phyloP scores from a whole-genome alignment of 2,888 invertebrate genomes.

The Xestia rhomboidea region DNA sequence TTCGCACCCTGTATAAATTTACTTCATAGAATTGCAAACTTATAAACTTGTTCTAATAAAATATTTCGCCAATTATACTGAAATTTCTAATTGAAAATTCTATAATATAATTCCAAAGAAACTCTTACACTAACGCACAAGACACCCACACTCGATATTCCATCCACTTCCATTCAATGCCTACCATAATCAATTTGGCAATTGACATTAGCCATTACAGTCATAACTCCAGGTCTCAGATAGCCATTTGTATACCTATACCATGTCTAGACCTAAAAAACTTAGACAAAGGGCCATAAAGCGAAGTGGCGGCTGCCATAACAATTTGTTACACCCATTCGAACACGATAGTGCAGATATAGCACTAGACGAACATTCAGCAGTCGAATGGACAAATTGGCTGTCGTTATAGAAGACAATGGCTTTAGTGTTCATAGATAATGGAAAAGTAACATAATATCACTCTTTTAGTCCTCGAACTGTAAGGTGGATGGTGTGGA shows the following conservation, averaged over 20 bases:
- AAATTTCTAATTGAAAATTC: too few relatives aligned
- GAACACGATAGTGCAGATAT: slow-evolving; percentile 33
- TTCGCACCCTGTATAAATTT: too few relatives aligned
- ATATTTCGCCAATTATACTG: neutral
- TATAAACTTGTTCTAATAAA: neutral
- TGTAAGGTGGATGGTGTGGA: too few relatives aligned
- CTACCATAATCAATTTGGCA: slow-evolving; percentile 20
- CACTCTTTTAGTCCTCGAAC: neutral
- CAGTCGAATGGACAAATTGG: slow-evolving; percentile 61
- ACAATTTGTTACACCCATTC: slow-evolving; percentile 52
- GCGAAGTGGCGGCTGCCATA: slow-evolving; percentile 47
- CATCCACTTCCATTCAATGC: slow-evolving; percentile 19
- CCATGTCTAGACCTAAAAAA: slow-evolving; percentile 59
- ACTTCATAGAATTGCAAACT: neutral
- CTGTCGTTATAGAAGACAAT: slow-evolving; percentile 18
- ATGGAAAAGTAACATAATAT: neutral
- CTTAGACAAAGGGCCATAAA: slow-evolving; percentile 65
- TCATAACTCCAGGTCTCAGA: slow-evolving; percentile 34
- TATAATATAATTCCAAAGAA: neutral
- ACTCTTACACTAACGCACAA: neutral
- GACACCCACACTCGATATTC: neutral
- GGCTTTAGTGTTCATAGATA: neutral
- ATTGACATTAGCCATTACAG: slow-evolving; percentile 34
- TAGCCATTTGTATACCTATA: slow-evolving; percentile 47
- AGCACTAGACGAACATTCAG: slow-evolving; percentile 37